Evolutionary conservation across 1,140 invertebrate species (phyloP), one percentile per base, ranked within the genome.

Genomic region (Aphidius gifuensis): DNA sequence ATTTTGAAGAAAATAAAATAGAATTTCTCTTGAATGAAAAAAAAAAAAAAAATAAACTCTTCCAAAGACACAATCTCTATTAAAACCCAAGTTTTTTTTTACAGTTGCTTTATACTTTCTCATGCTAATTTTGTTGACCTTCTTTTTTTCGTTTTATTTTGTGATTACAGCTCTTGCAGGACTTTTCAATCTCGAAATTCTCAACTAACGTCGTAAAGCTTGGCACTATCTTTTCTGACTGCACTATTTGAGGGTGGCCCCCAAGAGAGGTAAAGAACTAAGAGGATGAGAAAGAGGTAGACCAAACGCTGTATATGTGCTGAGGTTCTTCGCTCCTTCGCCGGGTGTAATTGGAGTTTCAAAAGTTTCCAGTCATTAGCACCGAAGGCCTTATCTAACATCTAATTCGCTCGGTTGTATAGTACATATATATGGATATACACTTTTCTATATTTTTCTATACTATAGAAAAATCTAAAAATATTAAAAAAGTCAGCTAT

Each of bases 361-460:
- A 61, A 61, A 66, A 66, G 64, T 66, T 66, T 66, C 64, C 60
- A 66, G 64, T 66, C 64, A 66, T 66, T 66, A 66, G 64, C 64
- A 62, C 57, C 61, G 46, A 62, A 62, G 60, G 60, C 61, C 57
- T 66, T 62, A 66, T 66, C 64, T 62, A 66, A 62, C 60, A 66
- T 66, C 64, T 66, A 66, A 66, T 66, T 66, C 64, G 56, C 50
- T 49, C 23, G 58, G 55, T 38, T 38, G 16, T 32, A 32, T 32
- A 32, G 16, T 32, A 32, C 23, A 32, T 32, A 32, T 32, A 32
- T 32, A 32, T 32, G 4, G 2, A 32, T 32, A 32, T 32, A 32
- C 23, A 32, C 23, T 32, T 32, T 32, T 32, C 23, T 32, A 32
- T 32, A 32, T 4, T 32, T 32, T 32, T 32, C 23, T 32, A 32